Evolutionary conservation across 2,797 vertebrate species (phyloP).

Genomic region (Sebastes umbrosus): DNA sequence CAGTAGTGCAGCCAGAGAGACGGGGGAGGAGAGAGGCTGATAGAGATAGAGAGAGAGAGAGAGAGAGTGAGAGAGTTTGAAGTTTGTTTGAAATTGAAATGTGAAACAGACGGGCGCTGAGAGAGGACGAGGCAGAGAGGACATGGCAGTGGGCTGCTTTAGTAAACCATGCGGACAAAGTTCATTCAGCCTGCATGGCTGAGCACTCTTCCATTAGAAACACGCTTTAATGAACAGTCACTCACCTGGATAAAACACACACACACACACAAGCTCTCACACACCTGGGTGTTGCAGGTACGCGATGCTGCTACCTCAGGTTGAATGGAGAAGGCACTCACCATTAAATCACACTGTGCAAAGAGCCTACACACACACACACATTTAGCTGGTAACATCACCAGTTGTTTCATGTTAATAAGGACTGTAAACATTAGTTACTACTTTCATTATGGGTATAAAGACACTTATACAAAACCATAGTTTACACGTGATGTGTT

Average conservation of each 20-base stretch:
- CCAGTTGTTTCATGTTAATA: background rate
- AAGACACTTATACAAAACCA: background rate
- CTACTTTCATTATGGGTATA: background rate
- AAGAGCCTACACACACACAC: background rate
- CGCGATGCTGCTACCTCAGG: background rate
- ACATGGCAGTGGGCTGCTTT: background rate
- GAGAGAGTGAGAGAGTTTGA: background rate
- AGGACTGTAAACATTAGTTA: background rate
- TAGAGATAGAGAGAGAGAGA: background rate
- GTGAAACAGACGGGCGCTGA: background rate
- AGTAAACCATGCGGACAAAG: slow-evolving; percentile 6
- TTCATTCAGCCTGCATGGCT: slow-evolving; percentile 16
- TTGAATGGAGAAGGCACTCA: background rate
- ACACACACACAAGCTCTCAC: background rate
- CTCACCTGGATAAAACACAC: slow-evolving; percentile 11
- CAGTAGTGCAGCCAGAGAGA: background rate
- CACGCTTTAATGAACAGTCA: slow-evolving; percentile 23
- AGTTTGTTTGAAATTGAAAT: slow-evolving; percentile 27
- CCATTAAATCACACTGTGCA: background rate
- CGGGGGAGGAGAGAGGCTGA: background rate
- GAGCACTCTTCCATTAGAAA: slow-evolving; percentile 11
- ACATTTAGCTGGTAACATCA: background rate
- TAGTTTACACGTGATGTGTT: background rate
- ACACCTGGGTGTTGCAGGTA: background rate
- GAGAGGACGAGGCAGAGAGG: background rate